These are phyloP conservation scores for Cacatua alba DNA, from an alignment of 2,113 vertebrate species.

Conservation along the genomic window DNA sequence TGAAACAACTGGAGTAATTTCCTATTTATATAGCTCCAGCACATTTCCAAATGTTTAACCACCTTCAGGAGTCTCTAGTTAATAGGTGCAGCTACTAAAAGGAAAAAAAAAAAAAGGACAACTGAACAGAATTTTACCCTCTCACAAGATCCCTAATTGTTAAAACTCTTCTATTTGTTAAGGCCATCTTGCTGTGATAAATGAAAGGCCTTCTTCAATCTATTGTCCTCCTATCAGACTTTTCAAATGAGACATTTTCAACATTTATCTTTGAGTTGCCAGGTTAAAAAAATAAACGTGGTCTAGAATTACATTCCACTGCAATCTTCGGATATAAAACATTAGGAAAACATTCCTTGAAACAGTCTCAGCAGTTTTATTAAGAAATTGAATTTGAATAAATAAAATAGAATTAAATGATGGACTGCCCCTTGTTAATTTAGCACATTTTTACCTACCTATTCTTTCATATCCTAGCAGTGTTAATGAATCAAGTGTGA, in stretches of 20 bases:
- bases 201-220: background rate
- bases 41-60: slow-evolving; percentile 20
- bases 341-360: background rate
- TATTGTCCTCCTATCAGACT: background rate
- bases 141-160: background rate
- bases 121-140: background rate
- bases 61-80: background rate
- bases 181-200: background rate
- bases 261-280: background rate
- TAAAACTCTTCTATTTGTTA: background rate
- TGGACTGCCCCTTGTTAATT: background rate
- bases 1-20: slow-evolving; percentile 13
- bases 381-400: background rate
- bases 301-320: background rate
- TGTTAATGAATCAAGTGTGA: background rate
- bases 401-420: background rate
- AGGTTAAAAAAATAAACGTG: background rate
- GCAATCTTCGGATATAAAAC: background rate
- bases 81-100: background rate
- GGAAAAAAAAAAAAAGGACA: background rate
- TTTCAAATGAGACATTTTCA: background rate
- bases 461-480: background rate
- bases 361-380: background rate
- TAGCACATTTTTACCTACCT: background rate
- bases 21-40: background rate